Percentiles rank a stretch among this genome's conserved stretches.
These are phyloP conservation scores for Triplophysa tibetana DNA, from an alignment of 2,113 vertebrate species.

Conservation along the genomic window DNA sequence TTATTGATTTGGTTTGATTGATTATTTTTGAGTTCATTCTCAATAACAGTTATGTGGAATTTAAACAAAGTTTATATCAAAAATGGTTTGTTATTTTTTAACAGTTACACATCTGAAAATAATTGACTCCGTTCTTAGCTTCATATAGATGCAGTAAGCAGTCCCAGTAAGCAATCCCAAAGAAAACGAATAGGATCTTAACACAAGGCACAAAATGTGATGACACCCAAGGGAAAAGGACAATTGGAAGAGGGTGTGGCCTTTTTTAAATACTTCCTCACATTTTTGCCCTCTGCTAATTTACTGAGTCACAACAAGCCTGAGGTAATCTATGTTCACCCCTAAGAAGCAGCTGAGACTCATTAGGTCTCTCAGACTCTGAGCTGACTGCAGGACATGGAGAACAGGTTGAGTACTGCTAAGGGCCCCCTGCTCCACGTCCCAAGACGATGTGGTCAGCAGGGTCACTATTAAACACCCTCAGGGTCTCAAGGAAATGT, in stretches of 20 bases:
- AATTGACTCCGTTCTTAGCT: not conserved
- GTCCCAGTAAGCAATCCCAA: no score
- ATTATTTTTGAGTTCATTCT: no score
- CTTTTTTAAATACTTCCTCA: not conserved
- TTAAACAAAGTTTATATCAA: no score
- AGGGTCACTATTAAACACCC: not conserved
- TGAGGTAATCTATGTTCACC: not conserved
- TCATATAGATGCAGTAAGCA: not conserved
- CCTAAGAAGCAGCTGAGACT: not conserved
- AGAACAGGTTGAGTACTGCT: constrained; percentile 6
- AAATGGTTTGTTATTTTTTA: no score
- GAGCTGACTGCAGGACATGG: not conserved
- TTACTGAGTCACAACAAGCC: not conserved
- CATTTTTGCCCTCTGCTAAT: constrained; percentile 8
- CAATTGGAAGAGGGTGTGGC: not conserved
- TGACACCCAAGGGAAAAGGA: not conserved
- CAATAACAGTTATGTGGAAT: no score
- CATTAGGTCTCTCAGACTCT: not conserved
- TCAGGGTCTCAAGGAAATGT: not conserved
- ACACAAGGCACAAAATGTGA: not conserved
- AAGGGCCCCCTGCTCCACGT: not conserved
- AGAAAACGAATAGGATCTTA: not conserved
- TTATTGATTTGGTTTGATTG: no score
- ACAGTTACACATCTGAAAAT: no score
- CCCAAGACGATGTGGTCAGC: not conserved